Conservation (phyloP, 2,797 vertebrate species). For the Iguana delicatissima region DNA sequence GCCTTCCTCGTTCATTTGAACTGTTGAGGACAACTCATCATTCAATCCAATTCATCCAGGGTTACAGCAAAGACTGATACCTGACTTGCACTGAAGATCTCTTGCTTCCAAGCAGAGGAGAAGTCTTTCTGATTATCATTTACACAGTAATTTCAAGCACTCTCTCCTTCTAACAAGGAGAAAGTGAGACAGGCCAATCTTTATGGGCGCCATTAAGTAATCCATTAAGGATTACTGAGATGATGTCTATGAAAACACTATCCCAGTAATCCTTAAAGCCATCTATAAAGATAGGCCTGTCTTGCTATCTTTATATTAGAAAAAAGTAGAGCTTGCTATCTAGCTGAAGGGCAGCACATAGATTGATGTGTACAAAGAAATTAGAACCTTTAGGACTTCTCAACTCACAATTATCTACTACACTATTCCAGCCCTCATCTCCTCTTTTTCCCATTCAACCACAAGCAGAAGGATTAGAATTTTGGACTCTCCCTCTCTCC, state of each 20-base stretch:
- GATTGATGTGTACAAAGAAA: neutral
- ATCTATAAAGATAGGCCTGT: neutral
- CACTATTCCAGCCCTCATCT: neutral
- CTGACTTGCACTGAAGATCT: neutral
- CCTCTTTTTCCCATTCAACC: neutral
- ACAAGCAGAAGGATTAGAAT: neutral
- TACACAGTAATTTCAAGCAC: neutral
- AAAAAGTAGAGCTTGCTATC: neutral
- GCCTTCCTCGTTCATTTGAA: neutral
- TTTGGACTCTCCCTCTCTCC: neutral
- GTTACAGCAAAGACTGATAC: neutral
- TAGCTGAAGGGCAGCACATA: neutral
- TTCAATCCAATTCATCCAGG: too few species aligned
- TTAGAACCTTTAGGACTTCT: neutral
- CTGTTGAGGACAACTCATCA: too few species aligned
- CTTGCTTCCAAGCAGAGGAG: neutral
- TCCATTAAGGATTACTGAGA: too few species aligned
- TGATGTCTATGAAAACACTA: neutral
- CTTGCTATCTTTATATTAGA: neutral
- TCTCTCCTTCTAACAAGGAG: neutral
- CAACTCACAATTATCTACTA: neutral
- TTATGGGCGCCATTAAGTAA: too few species aligned
- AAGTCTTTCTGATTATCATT: neutral
- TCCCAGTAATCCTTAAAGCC: neutral
- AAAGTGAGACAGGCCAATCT: too few species aligned